Conservation (phyloP, 2,888 invertebrate species). For the Glaucopsyche alexis region DNA sequence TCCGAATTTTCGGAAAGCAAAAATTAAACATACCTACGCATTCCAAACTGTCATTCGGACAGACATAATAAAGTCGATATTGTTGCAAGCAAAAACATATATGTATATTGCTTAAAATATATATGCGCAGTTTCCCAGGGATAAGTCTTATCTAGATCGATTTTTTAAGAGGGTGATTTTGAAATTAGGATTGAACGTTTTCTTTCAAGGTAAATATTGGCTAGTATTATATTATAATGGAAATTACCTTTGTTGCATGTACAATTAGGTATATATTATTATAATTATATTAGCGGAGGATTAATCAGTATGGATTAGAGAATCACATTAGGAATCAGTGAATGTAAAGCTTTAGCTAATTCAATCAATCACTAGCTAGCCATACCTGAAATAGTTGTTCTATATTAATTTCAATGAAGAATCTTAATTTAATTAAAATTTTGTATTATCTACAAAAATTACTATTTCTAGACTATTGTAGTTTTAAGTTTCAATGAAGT, state of each 20-base stretch:
- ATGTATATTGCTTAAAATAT: too few relatives aligned
- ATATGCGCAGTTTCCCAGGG: too few relatives aligned
- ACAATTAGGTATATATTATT: neutral
- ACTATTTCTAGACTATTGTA: neutral
- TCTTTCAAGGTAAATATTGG: too few relatives aligned
- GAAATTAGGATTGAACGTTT: too few relatives aligned
- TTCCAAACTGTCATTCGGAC: too few relatives aligned
- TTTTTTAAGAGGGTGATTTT: too few relatives aligned
- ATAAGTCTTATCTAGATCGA: too few relatives aligned
- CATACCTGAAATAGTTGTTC: neutral
- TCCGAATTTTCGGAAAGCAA: too few relatives aligned
- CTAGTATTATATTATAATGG: neutral
- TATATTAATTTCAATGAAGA: neutral
- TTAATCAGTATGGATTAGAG: neutral
- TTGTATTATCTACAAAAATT: too few relatives aligned
- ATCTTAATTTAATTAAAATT: neutral
- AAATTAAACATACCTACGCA: too few relatives aligned
- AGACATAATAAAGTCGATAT: too few relatives aligned
- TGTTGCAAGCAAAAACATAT: too few relatives aligned
- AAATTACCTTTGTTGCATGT: neutral
- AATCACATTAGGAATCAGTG: neutral
- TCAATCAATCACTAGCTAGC: neutral
- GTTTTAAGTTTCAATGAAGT: neutral
- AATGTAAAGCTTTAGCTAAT: constrained; percentile 4
- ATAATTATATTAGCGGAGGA: neutral